Evolutionary conservation across 1,140 invertebrate genomes (phyloP).

Genomic region (Musca vetustissima): DNA sequence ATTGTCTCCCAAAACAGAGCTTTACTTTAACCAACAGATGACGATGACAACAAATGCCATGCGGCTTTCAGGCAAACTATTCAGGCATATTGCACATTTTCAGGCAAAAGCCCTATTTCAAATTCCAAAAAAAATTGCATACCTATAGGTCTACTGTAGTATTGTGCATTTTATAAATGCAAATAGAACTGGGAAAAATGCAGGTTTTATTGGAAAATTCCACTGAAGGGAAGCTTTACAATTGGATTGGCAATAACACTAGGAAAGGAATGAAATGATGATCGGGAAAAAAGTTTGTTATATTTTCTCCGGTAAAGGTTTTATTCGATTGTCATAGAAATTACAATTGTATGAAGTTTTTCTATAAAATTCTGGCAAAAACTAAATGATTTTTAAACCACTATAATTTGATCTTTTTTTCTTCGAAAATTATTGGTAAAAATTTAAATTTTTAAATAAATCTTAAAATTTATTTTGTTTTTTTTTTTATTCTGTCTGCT

Average conservation of each 20-base stretch:
- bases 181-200: not conserved
- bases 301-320: too few species aligned
- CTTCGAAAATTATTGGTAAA: too few species aligned
- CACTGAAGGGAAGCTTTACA: not conserved
- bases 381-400: too few species aligned
- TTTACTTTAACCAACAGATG: conserved; percentile 22
- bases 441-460: too few species aligned
- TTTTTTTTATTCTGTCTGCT: not conserved
- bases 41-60: conserved; percentile 25
- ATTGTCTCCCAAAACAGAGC: conserved; percentile 6
- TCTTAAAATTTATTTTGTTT: not conserved
- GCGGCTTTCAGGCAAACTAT: conserved; percentile 24
- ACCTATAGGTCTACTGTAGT: not conserved
- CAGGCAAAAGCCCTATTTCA: not conserved
- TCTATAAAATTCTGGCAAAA: too few species aligned
- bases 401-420: too few species aligned
- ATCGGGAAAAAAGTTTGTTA: too few species aligned
- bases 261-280: too few species aligned
- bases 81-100: too few species aligned
- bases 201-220: conserved; percentile 14
- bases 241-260: too few species aligned
- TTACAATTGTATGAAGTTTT: too few species aligned
- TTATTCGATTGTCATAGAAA: too few species aligned
- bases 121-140: not conserved
- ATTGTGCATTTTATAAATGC: not conserved